phyloP scores from a whole-genome alignment of 2,888 invertebrate genomes.

The Rhamnusium bicolor region DNA sequence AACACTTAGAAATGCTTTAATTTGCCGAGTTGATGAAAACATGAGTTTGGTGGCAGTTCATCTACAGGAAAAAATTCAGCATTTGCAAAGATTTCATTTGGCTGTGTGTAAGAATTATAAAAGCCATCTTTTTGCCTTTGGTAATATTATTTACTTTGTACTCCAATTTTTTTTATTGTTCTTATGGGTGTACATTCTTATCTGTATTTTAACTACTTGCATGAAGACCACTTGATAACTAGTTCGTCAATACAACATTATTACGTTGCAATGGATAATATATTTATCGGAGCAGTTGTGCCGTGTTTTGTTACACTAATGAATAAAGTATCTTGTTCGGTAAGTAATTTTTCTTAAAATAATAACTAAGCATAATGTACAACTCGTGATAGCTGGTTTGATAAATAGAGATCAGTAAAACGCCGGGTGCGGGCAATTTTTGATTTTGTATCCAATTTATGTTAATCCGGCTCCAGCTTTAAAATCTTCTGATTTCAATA shows the following conservation, averaged over 20 bases:
- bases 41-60: not conserved
- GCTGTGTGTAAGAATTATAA: not conserved
- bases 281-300: not conserved
- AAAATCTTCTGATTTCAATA: no score
- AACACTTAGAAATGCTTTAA: not conserved
- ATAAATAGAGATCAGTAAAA: no score
- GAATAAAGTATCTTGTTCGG: not conserved
- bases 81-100: not conserved
- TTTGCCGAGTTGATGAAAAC: not conserved
- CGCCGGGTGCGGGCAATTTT: no score
- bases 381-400: no score
- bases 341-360: no score
- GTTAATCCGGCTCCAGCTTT: no score
- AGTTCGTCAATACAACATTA: not conserved
- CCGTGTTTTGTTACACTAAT: not conserved
- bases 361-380: no score
- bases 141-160: not conserved
- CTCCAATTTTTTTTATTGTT: not conserved
- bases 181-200: not conserved
- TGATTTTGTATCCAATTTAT: no score
- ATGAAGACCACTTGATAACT: not conserved
- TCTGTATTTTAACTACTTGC: not conserved
- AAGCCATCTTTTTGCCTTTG: not conserved
- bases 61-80: not conserved
- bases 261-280: not conserved